Conservation (phyloP, 2,888 invertebrate genomes). For the Hydrotaea diabolus region DNA sequence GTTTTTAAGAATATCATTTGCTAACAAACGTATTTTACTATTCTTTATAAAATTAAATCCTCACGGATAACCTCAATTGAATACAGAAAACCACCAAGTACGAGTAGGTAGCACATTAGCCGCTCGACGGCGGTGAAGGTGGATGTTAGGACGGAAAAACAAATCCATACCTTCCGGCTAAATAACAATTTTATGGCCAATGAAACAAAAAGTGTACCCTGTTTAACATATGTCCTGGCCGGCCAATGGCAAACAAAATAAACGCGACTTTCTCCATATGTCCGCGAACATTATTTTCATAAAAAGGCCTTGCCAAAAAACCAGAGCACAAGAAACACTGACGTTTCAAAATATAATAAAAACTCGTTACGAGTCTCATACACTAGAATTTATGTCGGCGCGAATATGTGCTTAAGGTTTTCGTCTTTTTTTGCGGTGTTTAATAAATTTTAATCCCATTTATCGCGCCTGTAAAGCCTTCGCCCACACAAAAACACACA, state of each 20-base stretch:
- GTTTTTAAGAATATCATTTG: too few species aligned
- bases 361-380: not conserved
- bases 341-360: slow-evolving; percentile 22
- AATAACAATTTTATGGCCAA: slow-evolving; percentile 70
- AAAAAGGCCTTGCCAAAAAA: slow-evolving; percentile 8
- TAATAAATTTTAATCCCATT: slow-evolving; percentile 31
- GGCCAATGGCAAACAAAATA: slow-evolving; percentile 28
- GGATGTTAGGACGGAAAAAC: slow-evolving; percentile 74
- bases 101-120: slow-evolving; percentile 47
- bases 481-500: slow-evolving; percentile 51
- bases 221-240: slow-evolving; percentile 63
- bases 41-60: too few species aligned
- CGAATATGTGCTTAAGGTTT: not conserved
- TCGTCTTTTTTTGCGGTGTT: not conserved
- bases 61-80: too few species aligned
- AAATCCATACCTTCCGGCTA: slow-evolving; percentile 79
- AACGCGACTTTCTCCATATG: slow-evolving; percentile 3
- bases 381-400: not conserved
- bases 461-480: slow-evolving; percentile 47
- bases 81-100: too few species aligned
- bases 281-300: slow-evolving; percentile 22
- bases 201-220: slow-evolving; percentile 54
- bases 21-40: too few species aligned
- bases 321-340: not conserved
- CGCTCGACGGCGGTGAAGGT: too few species aligned